Base-by-base conservation (phyloP, 1,140 invertebrate species). In the Phenacoccus solenopsis region DNA sequence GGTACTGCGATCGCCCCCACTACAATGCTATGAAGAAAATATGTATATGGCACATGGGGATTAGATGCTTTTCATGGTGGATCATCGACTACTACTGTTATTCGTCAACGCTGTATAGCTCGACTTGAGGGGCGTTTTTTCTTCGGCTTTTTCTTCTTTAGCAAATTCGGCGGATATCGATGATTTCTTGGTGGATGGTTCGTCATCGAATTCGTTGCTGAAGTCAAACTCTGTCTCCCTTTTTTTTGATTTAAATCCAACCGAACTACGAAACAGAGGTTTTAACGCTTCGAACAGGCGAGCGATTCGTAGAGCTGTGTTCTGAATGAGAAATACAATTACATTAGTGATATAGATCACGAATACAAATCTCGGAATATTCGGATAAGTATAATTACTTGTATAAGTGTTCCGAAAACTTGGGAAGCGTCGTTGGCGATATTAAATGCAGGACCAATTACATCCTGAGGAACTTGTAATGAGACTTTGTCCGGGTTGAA, bases 401-500 rank as follows among this genome's bases (percentile, higher is more conserved):
- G 75, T 28, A 76, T 72, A 7, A 76, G 73, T 25, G 73, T 74
- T 7, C 74, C 74, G 21, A 76, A 57, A 21, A 73, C 68, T 22
- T 73, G 73, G 4, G 75, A 73, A 61, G 73, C 72, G 38, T 73
- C 73, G 59, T 74, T 75, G 57, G 75, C 73, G 12, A 73, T 74
- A n/a, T 75, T 75, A 68, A 76, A 76, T 22, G 73, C 74, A 1
- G 72, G 72, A 13, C 67, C 67, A 20, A 76, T 71, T 0, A 76
- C 32, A n/a, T 71, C 72, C 28, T 73, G 70, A 1, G 75, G 75
- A 1, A 76, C 69, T n/a, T 75, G 71, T 1, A 76, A 68, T 25
- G 69, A 72, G 12, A 76, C 61, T 70, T 75, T 76, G 38, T 76
- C 72, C 5, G 73, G 70, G 59, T 75, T 73, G 22, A 76, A 75